A percentile compares a stretch with the other conserved stretches of the same genome.
phyloP scores from a whole-genome alignment of 2,113 vertebrate species.

The Phainopepla nitens region DNA sequence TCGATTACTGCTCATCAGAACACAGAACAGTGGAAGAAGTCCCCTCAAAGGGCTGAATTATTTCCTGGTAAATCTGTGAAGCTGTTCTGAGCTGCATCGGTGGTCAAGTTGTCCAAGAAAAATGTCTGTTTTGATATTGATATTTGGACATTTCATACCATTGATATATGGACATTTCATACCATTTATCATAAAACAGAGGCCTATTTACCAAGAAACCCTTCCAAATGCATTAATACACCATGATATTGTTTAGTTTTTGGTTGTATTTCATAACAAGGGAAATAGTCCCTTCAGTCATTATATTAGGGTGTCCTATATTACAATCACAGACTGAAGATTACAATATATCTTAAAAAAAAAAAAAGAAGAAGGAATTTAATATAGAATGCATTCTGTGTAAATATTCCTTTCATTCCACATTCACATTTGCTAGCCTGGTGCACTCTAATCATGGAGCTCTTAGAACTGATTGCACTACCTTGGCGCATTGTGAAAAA shows the following conservation, averaged over 20 bases:
- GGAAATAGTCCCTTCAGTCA: not conserved
- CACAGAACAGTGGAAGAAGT: not conserved
- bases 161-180: not conserved
- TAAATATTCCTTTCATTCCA: not conserved
- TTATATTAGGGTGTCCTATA: not conserved
- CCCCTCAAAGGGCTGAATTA: not conserved
- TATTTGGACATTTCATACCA: not conserved
- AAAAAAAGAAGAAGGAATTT: not conserved
- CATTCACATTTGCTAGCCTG: not conserved
- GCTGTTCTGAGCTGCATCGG: not conserved
- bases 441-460: not conserved
- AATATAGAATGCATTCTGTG: not conserved
- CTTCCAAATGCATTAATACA: not conserved
- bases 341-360: not conserved
- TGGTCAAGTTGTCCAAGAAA: not conserved
- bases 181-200: not conserved
- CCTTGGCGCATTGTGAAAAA: not conserved
- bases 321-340: not conserved
- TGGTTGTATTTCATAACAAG: not conserved
- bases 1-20: not conserved
- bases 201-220: not conserved
- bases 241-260: not conserved
- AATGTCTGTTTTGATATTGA: not conserved
- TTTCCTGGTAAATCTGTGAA: not conserved
- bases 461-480: constrained; percentile 30